phyloP scores from a whole-genome alignment of 53 echinoderm and acorn worm species.

The Henricia sp. region DNA sequence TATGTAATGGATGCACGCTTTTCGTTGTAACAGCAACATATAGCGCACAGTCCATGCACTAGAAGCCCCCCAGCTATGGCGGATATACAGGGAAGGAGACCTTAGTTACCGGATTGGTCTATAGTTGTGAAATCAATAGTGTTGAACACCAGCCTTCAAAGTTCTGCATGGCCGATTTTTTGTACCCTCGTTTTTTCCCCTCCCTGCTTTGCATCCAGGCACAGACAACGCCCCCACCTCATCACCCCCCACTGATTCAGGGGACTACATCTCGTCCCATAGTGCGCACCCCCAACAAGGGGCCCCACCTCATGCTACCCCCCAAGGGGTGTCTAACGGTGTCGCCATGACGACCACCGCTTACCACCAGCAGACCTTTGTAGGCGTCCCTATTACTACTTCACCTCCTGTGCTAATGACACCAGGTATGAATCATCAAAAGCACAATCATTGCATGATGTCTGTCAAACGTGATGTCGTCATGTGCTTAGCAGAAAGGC shows the following conservation, averaged over 20 bases:
- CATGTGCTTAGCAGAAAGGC: no score
- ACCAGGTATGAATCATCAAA: constrained; percentile 54
- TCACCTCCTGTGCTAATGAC: constrained; percentile 47
- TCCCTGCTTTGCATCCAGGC: constrained; percentile 51
- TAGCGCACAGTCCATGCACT: no score
- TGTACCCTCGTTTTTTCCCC: neutral
- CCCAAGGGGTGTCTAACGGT: constrained; percentile 55
- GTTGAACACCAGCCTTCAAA: constrained; percentile 16
- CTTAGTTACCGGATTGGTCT: no score
- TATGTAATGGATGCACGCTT: no score
- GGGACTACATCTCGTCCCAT: constrained; percentile 41
- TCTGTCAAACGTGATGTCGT: no score
- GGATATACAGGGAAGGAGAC: no score
- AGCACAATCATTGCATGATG: neutral
- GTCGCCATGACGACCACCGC: constrained; percentile 40
- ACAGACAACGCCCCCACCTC: constrained; percentile 32
- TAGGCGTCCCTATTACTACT: constrained; percentile 51
- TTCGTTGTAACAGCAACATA: no score
- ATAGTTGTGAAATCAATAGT: no score
- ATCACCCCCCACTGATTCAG: constrained; percentile 55
- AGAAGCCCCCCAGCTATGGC: no score
- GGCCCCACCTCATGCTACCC: constrained; percentile 27
- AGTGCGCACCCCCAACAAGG: constrained; percentile 14
- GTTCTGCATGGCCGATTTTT: constrained; percentile 42
- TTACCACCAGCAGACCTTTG: constrained; percentile 48